These are phyloP conservation scores for Discoglossus pictus DNA, from an alignment of 2,797 vertebrate genomes.

Conservation along the genomic window DNA sequence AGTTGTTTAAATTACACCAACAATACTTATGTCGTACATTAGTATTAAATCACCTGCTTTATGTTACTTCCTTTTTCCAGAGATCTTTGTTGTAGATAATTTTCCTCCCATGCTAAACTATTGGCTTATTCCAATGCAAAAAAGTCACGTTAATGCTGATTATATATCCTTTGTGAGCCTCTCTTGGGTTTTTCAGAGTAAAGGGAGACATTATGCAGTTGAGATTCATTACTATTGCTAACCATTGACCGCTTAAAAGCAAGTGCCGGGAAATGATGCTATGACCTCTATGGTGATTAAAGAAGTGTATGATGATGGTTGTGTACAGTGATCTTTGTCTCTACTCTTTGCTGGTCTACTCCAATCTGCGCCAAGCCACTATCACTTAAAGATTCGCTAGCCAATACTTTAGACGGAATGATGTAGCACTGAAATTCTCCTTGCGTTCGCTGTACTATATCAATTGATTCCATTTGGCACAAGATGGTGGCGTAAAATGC, in stretches of 20 bases:
- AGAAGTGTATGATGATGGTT: constrained; percentile 5
- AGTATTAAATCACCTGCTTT: too few species aligned
- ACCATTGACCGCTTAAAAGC: constrained; percentile 16
- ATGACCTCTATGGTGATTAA: constrained; percentile 5
- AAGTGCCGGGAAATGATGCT: constrained; percentile 18
- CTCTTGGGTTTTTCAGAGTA: too few species aligned
- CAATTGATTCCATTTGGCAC: constrained; percentile 29
- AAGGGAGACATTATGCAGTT: constrained; percentile 5
- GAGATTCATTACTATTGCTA: constrained; percentile 10
- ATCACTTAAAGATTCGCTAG: constrained; percentile 5
- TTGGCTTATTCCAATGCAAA: too few species aligned
- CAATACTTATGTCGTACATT: too few species aligned
- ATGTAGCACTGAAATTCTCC: constrained; percentile 19
- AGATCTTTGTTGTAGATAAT: constrained; percentile 5
- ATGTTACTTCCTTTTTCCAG: too few species aligned
- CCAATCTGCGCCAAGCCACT: constrained; percentile 1
- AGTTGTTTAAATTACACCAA: too few species aligned
- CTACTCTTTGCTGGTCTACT: background rate
- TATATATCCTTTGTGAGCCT: too few species aligned
- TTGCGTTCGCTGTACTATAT: constrained; percentile 5
- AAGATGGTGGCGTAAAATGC: constrained; percentile 7
- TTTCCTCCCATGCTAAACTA: too few species aligned
- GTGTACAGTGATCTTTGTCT: background rate
- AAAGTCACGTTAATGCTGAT: too few species aligned
- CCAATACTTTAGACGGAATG: background rate